Evolutionary conservation across 1,140 invertebrate genomes (phyloP).

Genomic region (Bemisia tabaci): DNA sequence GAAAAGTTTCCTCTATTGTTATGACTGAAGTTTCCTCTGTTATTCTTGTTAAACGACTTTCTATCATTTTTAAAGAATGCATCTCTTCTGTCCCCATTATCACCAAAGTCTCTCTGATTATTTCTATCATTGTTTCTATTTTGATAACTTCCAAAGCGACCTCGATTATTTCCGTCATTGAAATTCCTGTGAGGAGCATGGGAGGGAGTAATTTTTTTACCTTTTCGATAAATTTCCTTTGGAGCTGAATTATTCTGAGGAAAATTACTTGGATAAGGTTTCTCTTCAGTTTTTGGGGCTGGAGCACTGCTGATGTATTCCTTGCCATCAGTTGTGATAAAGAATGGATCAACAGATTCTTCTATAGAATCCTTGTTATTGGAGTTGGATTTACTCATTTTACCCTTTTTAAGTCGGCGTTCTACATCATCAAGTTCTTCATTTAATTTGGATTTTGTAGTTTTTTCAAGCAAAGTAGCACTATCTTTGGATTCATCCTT

Average conservation of each 20-base stretch:
- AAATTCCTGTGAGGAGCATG: conserved; percentile 5
- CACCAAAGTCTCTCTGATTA: conserved; percentile 6
- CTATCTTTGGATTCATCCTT: no score
- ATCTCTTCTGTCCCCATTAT: conserved; percentile 13
- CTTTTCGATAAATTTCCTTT: conserved; percentile 29
- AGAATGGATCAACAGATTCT: conserved; percentile 39
- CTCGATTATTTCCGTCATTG: conserved; percentile 12
- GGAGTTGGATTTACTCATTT: no score
- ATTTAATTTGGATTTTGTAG: not conserved
- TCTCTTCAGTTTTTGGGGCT: conserved; percentile 20
- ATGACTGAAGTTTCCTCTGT: not conserved
- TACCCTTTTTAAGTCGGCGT: not conserved
- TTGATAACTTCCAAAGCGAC: not conserved
- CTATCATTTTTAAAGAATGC: not conserved
- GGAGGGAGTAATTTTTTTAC: conserved; percentile 7
- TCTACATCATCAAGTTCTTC: not conserved
- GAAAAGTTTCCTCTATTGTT: not conserved
- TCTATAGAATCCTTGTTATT: not conserved
- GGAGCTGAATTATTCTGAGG: conserved; percentile 33
- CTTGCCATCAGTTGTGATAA: conserved; percentile 39
- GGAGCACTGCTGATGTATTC: conserved; percentile 40
- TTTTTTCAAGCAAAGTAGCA: no score
- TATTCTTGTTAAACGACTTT: not conserved
- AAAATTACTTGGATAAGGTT: conserved; percentile 27
- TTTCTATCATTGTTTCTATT: not conserved